phyloP scores from a whole-genome alignment of 2,113 vertebrate genomes.

The Ahaetulla prasina region DNA sequence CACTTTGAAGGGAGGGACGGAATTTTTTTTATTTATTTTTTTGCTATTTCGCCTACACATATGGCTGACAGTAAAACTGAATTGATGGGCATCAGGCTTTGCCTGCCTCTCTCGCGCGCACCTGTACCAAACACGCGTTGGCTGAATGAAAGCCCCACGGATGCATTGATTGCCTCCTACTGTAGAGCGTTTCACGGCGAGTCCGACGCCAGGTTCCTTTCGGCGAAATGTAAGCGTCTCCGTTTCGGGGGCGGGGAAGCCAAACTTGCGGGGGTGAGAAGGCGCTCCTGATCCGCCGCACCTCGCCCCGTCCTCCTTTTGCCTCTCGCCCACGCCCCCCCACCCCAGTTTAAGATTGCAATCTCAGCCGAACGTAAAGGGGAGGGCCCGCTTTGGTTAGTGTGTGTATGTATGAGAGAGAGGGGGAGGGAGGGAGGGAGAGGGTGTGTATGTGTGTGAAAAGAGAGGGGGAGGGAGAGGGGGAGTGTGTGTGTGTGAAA shows the following conservation, averaged over 20 bases:
- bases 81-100: neutral
- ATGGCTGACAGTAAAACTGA: neutral
- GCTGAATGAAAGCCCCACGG: neutral
- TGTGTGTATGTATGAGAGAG: neutral
- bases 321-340: too few species aligned
- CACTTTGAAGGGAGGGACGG: neutral
- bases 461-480: too few species aligned
- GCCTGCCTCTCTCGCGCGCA: neutral
- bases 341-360: neutral
- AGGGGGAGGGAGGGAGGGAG: too few species aligned
- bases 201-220: neutral
- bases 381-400: neutral
- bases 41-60: neutral
- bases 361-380: neutral
- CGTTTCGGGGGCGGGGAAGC: neutral
- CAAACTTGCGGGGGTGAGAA: neutral
- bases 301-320: too few species aligned
- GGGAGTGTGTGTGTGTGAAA: too few species aligned
- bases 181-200: neutral
- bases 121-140: neutral
- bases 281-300: neutral
- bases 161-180: neutral
- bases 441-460: conserved; percentile 29
- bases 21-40: too few species aligned
- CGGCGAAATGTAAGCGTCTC: neutral